These are phyloP conservation scores for Muntiacus reevesi DNA, from an alignment of 2,113 vertebrate species.

Conservation along the genomic window DNA sequence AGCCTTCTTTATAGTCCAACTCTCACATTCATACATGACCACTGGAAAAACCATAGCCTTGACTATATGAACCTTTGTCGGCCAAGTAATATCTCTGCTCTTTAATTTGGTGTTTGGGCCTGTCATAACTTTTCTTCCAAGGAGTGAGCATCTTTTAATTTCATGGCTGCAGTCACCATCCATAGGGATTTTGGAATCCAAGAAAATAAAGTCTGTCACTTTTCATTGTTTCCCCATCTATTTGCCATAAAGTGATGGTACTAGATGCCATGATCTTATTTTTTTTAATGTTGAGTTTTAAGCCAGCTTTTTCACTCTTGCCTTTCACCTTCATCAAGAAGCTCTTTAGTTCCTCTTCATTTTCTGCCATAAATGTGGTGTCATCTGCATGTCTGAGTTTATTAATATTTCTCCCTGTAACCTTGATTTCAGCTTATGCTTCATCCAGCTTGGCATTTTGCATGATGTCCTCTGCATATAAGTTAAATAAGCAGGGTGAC, in stretches of 20 bases:
- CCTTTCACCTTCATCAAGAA: not conserved
- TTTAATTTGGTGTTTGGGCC: not conserved
- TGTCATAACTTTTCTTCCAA: not conserved
- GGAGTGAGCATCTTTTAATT: not conserved
- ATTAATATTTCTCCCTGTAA: not conserved
- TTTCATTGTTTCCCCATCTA: not conserved
- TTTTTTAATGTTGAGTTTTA: not conserved
- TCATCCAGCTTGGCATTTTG: not conserved
- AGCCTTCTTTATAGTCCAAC: not conserved
- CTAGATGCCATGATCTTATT: not conserved
- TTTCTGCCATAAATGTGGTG: not conserved
- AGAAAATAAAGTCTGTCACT: not conserved
- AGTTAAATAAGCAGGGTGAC: not conserved
- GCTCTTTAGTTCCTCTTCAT: not conserved
- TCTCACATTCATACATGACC: not conserved
- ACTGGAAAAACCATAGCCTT: not conserved
- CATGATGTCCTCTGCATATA: not conserved
- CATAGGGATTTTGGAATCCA: not conserved
- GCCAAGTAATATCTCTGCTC: not conserved
- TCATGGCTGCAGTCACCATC: not conserved
- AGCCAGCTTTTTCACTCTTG: not conserved
- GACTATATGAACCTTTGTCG: not conserved
- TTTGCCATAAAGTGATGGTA: not conserved
- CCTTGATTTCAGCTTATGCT: not conserved
- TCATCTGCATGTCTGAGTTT: not conserved